Evolutionary conservation across 1,140 invertebrate genomes (phyloP).

Genomic region (Penaeus vannamei): DNA sequence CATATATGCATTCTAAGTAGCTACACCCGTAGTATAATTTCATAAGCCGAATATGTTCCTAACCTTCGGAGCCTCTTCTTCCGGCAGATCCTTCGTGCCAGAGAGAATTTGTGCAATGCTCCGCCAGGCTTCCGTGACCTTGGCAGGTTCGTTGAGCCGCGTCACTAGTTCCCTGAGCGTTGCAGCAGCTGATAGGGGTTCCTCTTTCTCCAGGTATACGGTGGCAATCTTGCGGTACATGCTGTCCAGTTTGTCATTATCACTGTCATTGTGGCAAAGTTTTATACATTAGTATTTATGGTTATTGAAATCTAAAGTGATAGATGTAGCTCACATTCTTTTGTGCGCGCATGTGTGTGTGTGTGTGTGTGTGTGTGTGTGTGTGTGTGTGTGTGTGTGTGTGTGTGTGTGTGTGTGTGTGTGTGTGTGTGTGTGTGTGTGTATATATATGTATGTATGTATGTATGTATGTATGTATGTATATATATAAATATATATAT

Average conservation of each 20-base stretch:
- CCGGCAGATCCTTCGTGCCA: slow-evolving; percentile 4
- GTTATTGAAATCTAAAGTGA: too few species aligned
- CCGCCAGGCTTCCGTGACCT: slow-evolving; percentile 31
- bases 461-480: too few species aligned
- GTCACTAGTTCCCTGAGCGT: slow-evolving; percentile 22
- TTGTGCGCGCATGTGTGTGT: too few species aligned
- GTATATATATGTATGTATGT: too few species aligned
- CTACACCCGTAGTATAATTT: too few species aligned
- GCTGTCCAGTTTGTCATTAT: slow-evolving; percentile 42
- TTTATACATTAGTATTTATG: neutral
- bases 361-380: too few species aligned
- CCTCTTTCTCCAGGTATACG: slow-evolving; percentile 42
- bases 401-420: too few species aligned
- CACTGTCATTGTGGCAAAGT: slow-evolving; percentile 12
- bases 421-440: too few species aligned
- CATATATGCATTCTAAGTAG: too few species aligned
- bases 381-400: too few species aligned
- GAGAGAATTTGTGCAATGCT: slow-evolving; percentile 52
- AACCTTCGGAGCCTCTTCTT: slow-evolving; percentile 42
- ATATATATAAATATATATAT: too few species aligned
- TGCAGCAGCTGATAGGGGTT: slow-evolving; percentile 17
- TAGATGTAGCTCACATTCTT: too few species aligned
- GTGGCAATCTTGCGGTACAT: slow-evolving; percentile 43
- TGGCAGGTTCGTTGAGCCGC: slow-evolving; percentile 18
- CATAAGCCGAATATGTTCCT: neutral